Conservation (phyloP, 2,888 invertebrate genomes). For the Stenoptilia bipunctidactyla region DNA sequence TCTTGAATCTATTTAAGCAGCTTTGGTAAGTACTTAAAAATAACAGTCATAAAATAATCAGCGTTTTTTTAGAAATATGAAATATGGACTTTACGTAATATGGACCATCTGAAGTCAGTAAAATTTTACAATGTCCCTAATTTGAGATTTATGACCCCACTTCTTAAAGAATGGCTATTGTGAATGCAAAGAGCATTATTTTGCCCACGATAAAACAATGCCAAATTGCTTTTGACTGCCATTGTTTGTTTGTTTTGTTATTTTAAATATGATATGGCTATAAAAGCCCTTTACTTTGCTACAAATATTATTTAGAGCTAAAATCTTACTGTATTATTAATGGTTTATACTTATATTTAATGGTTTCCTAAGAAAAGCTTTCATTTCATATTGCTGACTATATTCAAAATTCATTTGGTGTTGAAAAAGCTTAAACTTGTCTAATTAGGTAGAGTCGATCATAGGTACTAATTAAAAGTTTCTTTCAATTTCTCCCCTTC, state of each 20-base stretch:
- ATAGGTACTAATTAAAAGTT: not conserved
- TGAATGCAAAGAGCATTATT: conserved; percentile 46
- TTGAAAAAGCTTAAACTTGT: too few species aligned
- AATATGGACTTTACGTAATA: conserved; percentile 39
- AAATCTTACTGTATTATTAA: too few species aligned
- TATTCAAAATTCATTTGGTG: too few species aligned
- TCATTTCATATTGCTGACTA: too few species aligned
- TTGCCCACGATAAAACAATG: conserved; percentile 18
- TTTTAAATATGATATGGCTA: not conserved
- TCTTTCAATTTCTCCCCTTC: not conserved
- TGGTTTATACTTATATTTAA: too few species aligned
- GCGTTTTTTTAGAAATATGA: conserved; percentile 17
- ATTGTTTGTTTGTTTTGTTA: not conserved
- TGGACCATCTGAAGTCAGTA: conserved; percentile 38
- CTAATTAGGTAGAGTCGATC: not conserved
- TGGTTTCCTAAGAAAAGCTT: too few species aligned
- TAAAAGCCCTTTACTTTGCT: too few species aligned
- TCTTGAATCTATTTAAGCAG: too few species aligned
- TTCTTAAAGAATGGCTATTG: conserved; percentile 45
- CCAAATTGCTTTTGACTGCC: conserved; percentile 4
- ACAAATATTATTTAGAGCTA: too few species aligned
- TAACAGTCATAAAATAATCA: too few species aligned
- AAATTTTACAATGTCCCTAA: conserved; percentile 58
- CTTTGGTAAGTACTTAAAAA: too few species aligned
- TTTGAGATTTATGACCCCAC: conserved; percentile 42